A percentile compares a stretch with the other conserved stretches of the same genome.
These are phyloP conservation scores for Hydraecia micacea DNA, from an alignment of 2,888 invertebrate species.

Conservation along the genomic window DNA sequence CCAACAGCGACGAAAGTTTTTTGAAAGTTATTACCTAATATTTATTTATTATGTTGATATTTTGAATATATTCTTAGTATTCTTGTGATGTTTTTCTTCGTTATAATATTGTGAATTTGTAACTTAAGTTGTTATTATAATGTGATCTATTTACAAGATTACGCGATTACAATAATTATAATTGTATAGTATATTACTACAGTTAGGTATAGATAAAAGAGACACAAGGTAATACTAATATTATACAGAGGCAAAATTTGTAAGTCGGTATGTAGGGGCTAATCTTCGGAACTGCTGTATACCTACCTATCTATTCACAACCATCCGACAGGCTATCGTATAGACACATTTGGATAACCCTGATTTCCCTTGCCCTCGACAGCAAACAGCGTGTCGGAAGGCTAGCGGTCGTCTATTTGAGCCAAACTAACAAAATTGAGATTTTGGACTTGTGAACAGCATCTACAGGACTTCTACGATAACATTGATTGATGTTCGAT, in stretches of 20 bases:
- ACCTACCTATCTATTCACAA: too few species aligned
- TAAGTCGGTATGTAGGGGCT: neutral
- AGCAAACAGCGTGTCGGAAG: too few species aligned
- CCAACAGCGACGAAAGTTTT: slow-evolving; percentile 12
- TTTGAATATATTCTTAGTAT: neutral
- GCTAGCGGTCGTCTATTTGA: too few species aligned
- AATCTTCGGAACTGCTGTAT: neutral
- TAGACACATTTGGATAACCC: too few species aligned
- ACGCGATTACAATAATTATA: neutral
- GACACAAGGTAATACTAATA: neutral
- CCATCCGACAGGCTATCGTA: too few species aligned
- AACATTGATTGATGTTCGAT: too few species aligned
- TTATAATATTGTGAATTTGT: neutral
- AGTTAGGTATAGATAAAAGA: too few species aligned
- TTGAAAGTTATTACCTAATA: neutral
- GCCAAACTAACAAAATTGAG: too few species aligned
- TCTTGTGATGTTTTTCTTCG: neutral
- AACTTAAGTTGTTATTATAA: neutral
- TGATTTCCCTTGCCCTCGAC: too few species aligned
- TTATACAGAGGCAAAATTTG: neutral
- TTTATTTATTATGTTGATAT: neutral
- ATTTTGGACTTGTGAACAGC: too few species aligned
- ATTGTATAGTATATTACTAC: too few species aligned
- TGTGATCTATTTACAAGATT: neutral
- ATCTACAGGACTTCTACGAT: too few species aligned